Percentiles rank a stretch among this genome's conserved stretches.
Conservation (phyloP, 2,113 vertebrate genomes). For the Colaptes auratus region DNA sequence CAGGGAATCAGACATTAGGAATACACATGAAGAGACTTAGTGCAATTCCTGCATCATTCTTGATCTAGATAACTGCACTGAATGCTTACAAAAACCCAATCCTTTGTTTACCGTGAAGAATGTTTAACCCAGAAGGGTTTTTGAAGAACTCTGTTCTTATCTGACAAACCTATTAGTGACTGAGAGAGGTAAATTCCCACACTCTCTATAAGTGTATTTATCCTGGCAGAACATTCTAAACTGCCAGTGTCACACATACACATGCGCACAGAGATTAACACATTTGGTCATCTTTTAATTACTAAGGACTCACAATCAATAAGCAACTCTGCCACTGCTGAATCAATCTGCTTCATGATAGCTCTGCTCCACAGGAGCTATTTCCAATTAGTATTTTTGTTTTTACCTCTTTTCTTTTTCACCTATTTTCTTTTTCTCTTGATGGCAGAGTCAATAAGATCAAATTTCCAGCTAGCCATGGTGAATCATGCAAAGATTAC, state of each 20-base stretch:
- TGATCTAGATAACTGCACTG: background rate
- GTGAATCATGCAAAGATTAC: background rate
- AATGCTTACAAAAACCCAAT: background rate
- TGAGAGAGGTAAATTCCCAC: conserved; percentile 3
- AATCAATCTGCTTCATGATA: conserved; percentile 75
- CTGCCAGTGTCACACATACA: background rate
- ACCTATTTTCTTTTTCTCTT: conserved; percentile 67
- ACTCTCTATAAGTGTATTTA: conserved; percentile 13
- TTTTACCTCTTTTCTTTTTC: conserved; percentile 60
- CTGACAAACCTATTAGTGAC: background rate
- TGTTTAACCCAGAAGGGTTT: background rate
- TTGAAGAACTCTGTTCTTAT: conserved; percentile 2
- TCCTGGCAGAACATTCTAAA: conserved; percentile 21
- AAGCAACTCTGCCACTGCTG: conserved; percentile 64
- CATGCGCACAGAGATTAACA: background rate
- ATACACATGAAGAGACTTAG: background rate
- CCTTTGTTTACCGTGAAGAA: background rate
- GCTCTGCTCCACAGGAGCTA: conserved; percentile 65
- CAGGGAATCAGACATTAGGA: background rate
- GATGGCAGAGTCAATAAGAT: conserved; percentile 71
- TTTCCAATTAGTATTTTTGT: conserved; percentile 72
- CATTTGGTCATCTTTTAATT: conserved; percentile 57
- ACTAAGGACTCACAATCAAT: conserved; percentile 71
- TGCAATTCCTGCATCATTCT: background rate
- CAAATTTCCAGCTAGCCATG: conserved; percentile 38